Percentiles rank a stretch among this genome's conserved stretches.
Evolutionary conservation across 2,797 vertebrate species (phyloP).

Genomic region (Sternotherus odoratus): DNA sequence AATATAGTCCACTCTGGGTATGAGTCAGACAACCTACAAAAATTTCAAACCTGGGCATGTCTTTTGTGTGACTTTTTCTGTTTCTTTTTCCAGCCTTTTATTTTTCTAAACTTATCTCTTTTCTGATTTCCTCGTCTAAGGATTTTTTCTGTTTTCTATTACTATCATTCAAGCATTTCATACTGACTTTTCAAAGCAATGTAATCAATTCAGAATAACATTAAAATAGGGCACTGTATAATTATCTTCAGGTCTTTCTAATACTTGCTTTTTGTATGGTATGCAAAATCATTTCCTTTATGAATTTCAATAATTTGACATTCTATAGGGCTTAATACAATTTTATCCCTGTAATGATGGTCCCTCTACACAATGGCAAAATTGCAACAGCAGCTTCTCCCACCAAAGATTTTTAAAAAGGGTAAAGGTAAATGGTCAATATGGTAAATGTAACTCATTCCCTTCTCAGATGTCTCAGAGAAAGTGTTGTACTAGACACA

Average conservation of each 20-base stretch:
- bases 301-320: conserved; percentile 35
- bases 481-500: not conserved
- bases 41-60: not conserved
- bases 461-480: conserved; percentile 2
- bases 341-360: not conserved
- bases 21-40: not conserved
- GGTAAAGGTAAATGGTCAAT: not conserved
- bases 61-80: not conserved
- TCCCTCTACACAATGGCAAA: not conserved
- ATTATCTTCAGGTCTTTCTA: conserved; percentile 45
- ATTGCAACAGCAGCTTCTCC: not conserved
- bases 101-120: conserved; percentile 1
- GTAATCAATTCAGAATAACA: conserved; percentile 10
- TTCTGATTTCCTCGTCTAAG: conserved; percentile 7
- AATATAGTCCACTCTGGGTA: not conserved
- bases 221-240: conserved; percentile 45
- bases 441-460: not conserved
- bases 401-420: not conserved
- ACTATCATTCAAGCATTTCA: conserved; percentile 18
- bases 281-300: conserved; percentile 24
- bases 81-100: not conserved
- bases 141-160: conserved; percentile 36
- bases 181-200: conserved; percentile 18
- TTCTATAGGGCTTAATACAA: conserved; percentile 33
- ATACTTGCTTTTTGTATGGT: conserved; percentile 19